These are phyloP conservation scores for Leptodactylus fallax DNA, from an alignment of 2,797 vertebrate species.

Conservation along the genomic window DNA sequence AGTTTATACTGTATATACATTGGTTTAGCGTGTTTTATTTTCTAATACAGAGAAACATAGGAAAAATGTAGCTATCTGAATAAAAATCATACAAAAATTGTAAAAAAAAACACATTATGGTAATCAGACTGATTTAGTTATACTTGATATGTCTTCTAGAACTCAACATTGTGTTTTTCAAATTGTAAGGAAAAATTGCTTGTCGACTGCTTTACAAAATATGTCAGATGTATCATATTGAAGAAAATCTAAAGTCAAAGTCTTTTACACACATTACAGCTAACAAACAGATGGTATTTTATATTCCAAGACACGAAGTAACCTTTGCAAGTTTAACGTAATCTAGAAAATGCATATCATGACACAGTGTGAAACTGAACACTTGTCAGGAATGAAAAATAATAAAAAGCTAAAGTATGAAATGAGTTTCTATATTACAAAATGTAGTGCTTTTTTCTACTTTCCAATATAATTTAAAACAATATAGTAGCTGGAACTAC, in stretches of 20 bases:
- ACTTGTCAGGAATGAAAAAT: slow-evolving; percentile 10
- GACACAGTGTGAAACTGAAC: background rate
- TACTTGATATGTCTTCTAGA: background rate
- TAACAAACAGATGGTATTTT: slow-evolving; percentile 50
- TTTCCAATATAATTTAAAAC: background rate
- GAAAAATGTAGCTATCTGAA: background rate
- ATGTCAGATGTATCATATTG: slow-evolving; percentile 43
- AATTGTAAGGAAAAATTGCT: background rate
- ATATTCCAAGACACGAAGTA: slow-evolving; percentile 38
- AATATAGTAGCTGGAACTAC: background rate
- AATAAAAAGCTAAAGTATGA: background rate
- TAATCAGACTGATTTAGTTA: background rate
- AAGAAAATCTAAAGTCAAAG: slow-evolving; percentile 38
- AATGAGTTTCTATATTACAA: background rate
- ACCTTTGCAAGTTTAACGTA: slow-evolving; percentile 42
- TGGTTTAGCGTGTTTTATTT: background rate
- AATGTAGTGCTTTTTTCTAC: background rate
- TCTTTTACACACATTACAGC: slow-evolving; percentile 49
- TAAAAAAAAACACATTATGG: background rate
- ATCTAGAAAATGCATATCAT: slow-evolving; percentile 34
- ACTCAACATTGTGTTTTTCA: slow-evolving; percentile 8
- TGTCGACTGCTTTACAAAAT: slow-evolving; percentile 36
- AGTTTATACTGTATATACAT: background rate
- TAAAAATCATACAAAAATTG: background rate
- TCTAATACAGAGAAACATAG: background rate